Evolutionary conservation across 2,113 vertebrate species (phyloP).

Genomic region (Chiloscyllium plagiosum): DNA sequence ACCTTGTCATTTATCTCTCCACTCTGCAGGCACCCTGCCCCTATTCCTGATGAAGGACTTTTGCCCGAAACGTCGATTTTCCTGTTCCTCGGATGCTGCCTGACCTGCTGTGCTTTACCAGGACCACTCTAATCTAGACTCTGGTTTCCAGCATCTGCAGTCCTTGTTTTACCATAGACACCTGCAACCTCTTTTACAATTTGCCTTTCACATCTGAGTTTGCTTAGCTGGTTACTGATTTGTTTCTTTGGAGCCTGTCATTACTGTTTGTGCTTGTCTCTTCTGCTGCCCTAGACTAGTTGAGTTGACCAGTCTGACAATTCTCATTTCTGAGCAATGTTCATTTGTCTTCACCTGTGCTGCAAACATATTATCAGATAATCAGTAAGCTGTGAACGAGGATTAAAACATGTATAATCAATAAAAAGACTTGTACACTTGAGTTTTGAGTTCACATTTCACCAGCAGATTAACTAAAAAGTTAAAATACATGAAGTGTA

Average conservation of each 20-base stretch:
- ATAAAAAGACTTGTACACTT: not conserved
- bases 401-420: not conserved
- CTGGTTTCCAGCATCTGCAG: too few relatives aligned
- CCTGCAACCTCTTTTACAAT: not conserved
- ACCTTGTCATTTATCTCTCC: too few relatives aligned
- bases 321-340: not conserved
- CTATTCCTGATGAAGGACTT: too few relatives aligned
- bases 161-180: not conserved
- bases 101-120: too few relatives aligned
- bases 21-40: too few relatives aligned
- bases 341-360: not conserved
- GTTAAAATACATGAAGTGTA: not conserved
- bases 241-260: not conserved
- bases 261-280: not conserved
- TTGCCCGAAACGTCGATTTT: too few relatives aligned
- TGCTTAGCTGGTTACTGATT: not conserved
- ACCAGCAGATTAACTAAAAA: not conserved
- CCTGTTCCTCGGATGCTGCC: too few relatives aligned
- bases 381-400: not conserved
- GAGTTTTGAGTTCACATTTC: not conserved
- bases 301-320: not conserved
- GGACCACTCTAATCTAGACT: too few relatives aligned
- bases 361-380: not conserved
- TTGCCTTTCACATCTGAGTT: not conserved
- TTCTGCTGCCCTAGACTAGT: not conserved